Base-by-base conservation (phyloP, 2,113 vertebrate genomes). In the Semnornis frantzii region DNA sequence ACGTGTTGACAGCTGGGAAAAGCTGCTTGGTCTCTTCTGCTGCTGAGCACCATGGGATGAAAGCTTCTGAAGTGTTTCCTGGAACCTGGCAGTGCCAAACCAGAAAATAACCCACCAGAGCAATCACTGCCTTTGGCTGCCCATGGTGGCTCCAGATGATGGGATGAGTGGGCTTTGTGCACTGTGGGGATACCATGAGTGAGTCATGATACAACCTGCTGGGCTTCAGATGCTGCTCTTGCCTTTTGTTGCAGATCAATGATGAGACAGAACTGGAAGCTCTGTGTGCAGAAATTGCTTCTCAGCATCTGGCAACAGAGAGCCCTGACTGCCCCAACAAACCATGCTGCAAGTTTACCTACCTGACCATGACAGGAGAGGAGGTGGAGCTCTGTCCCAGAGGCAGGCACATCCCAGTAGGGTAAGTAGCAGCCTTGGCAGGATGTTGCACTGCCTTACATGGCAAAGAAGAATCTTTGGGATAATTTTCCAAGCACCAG, bases 301-400 rank as follows among this genome's bases (percentile, higher is more conserved):
- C 99, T 12, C 99, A 99, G 96, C 98, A 99, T 89, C 98, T 99
- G 44, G 98, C 98, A 0, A 98, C 98, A 0, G 99, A 99, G 97
- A 99, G 99, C 94, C 99, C 99, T 0, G 99, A 99, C 78, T 98
- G 98, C 3, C 99, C 99, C 44, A 98, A 97, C 97, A 98, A 98
- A 44, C 99, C 99, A 3, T 98, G 98, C 98, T 99, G 99, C 97
- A 98, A 98, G 48, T 99, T 99, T 95, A 99, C 98, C 73, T 99
- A 99, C 87, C 66, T 98, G 95, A 98, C 98, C 33, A 99, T 99
- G 99, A 98, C 98, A 0, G 99, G 99, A 12, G 99, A 99, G 52
- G 99, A 99, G 65, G 98, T 99, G 97, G 99, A 99, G 95, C 98
- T 99, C 23, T 99, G 99, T 92, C 98, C 98, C 81, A 97, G 98